phyloP scores from a whole-genome alignment of 2,888 invertebrate species.

The Tipula lateralis region DNA sequence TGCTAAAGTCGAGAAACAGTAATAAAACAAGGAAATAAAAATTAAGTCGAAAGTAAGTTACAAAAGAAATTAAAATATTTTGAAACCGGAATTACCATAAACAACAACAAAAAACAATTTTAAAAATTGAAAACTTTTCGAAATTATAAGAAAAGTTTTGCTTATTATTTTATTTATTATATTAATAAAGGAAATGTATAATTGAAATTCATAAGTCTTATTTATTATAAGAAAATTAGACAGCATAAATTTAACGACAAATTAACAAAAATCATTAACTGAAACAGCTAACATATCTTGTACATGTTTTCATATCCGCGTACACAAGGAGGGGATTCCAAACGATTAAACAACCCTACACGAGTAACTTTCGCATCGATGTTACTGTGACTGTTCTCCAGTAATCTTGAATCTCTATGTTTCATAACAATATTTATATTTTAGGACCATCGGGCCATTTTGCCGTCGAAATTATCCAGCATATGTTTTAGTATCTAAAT shows the following conservation, averaged over 20 bases:
- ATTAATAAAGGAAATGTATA: not conserved
- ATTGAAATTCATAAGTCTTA: not conserved
- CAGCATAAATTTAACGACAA: no score
- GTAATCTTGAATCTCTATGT: no score
- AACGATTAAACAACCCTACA: no score
- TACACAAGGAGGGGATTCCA: no score
- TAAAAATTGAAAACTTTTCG: not conserved
- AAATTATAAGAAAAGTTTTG: not conserved
- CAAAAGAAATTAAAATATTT: conserved; percentile 19
- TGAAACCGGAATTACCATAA: not conserved
- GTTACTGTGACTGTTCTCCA: no score
- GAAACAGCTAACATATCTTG: no score
- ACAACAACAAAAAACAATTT: not conserved
- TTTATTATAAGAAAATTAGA: no score
- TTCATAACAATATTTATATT: no score
- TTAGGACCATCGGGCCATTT: no score
- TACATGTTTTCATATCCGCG: no score
- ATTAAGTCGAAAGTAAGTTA: not conserved
- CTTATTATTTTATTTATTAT: not conserved
- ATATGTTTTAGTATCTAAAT: not conserved
- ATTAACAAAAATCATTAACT: no score
- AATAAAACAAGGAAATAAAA: not conserved
- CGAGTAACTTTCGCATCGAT: no score
- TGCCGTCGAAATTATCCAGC: not conserved
- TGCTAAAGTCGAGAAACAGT: not conserved